phyloP scores from a whole-genome alignment of 2,888 invertebrate species.

The Pristionchus entomophagus region DNA sequence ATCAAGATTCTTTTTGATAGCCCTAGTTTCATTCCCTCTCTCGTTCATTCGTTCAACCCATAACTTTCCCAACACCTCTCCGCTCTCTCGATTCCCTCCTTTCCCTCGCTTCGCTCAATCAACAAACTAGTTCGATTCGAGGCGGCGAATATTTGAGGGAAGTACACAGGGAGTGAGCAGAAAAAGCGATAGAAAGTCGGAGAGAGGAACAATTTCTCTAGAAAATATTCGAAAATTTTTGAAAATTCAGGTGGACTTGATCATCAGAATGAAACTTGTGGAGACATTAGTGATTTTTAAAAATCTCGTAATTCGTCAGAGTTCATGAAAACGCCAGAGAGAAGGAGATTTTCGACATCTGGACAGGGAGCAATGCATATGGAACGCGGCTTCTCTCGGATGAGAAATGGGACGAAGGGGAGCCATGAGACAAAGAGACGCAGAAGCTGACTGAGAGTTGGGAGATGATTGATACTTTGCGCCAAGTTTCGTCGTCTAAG shows the following conservation, averaged over 20 bases:
- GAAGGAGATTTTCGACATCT: not conserved
- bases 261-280: no score
- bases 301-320: not conserved
- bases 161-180: conserved; percentile 29
- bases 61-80: not conserved
- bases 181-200: conserved; percentile 23
- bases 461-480: conserved; percentile 4
- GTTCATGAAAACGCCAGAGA: not conserved
- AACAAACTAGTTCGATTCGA: conserved; percentile 19
- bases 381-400: not conserved
- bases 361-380: conserved; percentile 5
- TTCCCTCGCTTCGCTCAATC: not conserved
- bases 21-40: no score
- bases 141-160: conserved; percentile 28
- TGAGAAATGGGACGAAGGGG: not conserved
- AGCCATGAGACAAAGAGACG: conserved; percentile 36
- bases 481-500: no score
- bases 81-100: no score
- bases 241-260: no score
- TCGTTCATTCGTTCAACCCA: no score
- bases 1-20: no score
- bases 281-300: not conserved
- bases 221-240: no score
- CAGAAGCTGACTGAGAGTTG: not conserved
- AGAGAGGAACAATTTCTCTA: not conserved